Conservation (phyloP, 92 coral and sea anemone species). For the Zoanthus solanderi region DNA sequence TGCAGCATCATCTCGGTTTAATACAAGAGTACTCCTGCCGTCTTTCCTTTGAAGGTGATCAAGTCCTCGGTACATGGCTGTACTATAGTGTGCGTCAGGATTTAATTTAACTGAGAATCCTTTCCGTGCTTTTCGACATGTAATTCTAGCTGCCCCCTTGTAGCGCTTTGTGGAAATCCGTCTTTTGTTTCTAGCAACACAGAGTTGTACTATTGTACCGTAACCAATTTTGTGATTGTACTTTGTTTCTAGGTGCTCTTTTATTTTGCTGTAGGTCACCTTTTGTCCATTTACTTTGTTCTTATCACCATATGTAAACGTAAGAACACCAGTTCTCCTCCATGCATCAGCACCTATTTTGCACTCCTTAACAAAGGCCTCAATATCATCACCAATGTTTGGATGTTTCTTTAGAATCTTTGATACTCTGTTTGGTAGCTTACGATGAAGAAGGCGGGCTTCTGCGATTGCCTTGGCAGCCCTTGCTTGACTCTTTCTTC, state of each 20-base stretch:
- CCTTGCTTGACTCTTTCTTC: constrained; percentile 29
- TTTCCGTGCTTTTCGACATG: constrained; percentile 62
- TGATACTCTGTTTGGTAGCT: constrained; percentile 58
- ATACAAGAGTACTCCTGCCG: constrained; percentile 39
- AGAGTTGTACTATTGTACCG: constrained; percentile 58
- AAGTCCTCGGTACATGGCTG: constrained; percentile 66
- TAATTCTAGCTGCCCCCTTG: constrained; percentile 62
- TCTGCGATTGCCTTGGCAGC: constrained; percentile 52
- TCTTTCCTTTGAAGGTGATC: constrained; percentile 57
- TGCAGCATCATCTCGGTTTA: constrained; percentile 63
- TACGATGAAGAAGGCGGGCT: constrained; percentile 62
- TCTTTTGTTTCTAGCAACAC: constrained; percentile 60
- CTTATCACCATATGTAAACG: constrained; percentile 52
- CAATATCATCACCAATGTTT: constrained; percentile 72
- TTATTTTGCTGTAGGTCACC: constrained; percentile 54
- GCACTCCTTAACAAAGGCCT: constrained; percentile 65
- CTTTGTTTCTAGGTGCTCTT: constrained; percentile 46
- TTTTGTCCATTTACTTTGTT: constrained; percentile 23
- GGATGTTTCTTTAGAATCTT: constrained; percentile 58
- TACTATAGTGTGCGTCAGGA: constrained; percentile 73
- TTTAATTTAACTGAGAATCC: constrained; percentile 68
- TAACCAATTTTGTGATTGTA: constrained; percentile 49
- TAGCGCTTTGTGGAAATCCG: constrained; percentile 55
- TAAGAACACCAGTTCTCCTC: constrained; percentile 72
- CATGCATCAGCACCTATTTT: constrained; percentile 76